Evolutionary conservation across 92 coral and sea anemone genomes (phyloP), one percentile per base, ranked within the genome.

Genomic region (Parazoanthus swiftii): DNA sequence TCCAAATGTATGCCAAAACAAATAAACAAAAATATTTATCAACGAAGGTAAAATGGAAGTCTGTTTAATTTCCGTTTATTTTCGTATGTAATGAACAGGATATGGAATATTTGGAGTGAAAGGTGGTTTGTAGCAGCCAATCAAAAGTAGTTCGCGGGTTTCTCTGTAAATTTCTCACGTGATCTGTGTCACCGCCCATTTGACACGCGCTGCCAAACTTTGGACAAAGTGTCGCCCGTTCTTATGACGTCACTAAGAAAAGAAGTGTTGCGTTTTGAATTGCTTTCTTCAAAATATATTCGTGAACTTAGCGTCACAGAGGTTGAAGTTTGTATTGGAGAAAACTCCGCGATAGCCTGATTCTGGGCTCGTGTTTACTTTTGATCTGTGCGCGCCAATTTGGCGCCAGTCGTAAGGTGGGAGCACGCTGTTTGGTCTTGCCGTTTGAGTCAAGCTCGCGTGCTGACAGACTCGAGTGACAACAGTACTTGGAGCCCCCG

Each of bases 131-230:
- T 56, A 84, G 42, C 63, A 71, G 43, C 87, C 87, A 84, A 84
- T 84, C 43, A 84, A 71, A 83, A 44, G 11, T 74, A n/a, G 10
- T 74, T n/a, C 79, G 79, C 46, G 6, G 48, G n/a, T 21, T 20
- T 15, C 79, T 65, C 42, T 11, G 86, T 0, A 70, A 44, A 23
- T 42, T 18, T 70, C 21, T 11, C 87, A 84, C 79, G 87, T 84
- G 78, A 29, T 71, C 63, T 11, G 6, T 6, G 35, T n/a, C 87
- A 23, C 87, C 87, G 79, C 87, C 87, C 59, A 79, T 84, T 38
- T 84, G 87, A 84, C 77, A 21, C n/a, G 87, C 71, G 87, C 79
- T 84, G 87, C 70, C 87, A 84, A 44, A 37, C 9, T 70, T 48
- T 46, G 77, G 79, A 83, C 78, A 44, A 70, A 68, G 79, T 83